Base-by-base conservation (phyloP, 2,113 vertebrate genomes). In the Equus quagga region DNA sequence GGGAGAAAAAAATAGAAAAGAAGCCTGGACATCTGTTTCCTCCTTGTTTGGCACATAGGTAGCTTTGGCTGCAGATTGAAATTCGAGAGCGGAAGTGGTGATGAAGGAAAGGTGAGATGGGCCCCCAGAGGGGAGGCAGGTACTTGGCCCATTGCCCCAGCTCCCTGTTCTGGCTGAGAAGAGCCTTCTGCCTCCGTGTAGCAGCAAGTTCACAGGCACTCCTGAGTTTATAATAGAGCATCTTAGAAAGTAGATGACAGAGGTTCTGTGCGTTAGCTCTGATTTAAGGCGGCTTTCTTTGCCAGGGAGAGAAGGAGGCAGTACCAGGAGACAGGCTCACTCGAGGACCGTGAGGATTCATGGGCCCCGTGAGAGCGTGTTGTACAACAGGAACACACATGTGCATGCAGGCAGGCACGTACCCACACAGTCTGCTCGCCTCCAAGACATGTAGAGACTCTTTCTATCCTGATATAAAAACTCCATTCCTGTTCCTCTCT, bases 321-420 rank as follows among this genome's bases (percentile, higher is more conserved):
- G 15, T 14, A 23, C 64, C 67, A 23, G 11, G 2, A 23, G 31
- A 46, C 41, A 73, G 80, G 56, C 64, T 89, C 1, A 2, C n/a
- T n/a, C 0, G 0, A 75, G 84, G 36, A 44, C 36, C 4, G 0
- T 9, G 36, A 65, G 65, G 12, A 41, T 41, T 33, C 33, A 0
- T 13, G 23, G 54, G 36, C 31, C 15, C 23, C 8, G 0, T 18
- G 41, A 58, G 41, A 80, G 72, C 36, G 0, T 8, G 5, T 8
- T 46, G 3, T 19, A 15, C 26, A 21, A 1, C 18, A 28, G 67
- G 31, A 72, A 41, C 41, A 49, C 23, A 12, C 46, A 2, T 0
- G 0, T 28, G 46, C 19, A 0, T 1, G 6, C 24, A 64, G 41
- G 46, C 72, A 94, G 67, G 3, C 2, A 4, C 41, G 0, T 2